These are phyloP conservation scores for Spilosoma lubricipeda DNA, from an alignment of 2,888 invertebrate species.

Conservation along the genomic window DNA sequence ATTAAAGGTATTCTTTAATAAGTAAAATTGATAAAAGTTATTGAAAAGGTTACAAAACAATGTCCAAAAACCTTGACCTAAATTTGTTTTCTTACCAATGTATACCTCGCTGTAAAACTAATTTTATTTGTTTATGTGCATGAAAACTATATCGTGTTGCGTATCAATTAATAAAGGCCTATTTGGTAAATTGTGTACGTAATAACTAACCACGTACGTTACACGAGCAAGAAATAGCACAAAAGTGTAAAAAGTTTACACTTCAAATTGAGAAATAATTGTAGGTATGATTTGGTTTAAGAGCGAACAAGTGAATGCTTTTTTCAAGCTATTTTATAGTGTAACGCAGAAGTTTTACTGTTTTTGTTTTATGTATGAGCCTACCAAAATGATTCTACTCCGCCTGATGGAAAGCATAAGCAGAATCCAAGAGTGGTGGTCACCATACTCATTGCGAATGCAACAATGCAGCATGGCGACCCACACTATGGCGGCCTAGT, in stretches of 20 bases:
- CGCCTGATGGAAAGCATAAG: too few species aligned
- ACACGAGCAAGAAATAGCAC: neutral
- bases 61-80: constrained; percentile 1
- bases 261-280: neutral
- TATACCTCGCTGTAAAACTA: neutral
- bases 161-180: constrained; percentile 10
- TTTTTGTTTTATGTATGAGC: too few species aligned
- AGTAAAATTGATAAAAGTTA: too few species aligned
- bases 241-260: neutral
- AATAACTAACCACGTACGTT: neutral
- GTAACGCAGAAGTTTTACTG: neutral
- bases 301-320: neutral
- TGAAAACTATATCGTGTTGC: constrained; percentile 8
- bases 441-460: too few species aligned
- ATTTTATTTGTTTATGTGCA: constrained; percentile 15
- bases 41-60: neutral
- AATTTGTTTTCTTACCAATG: neutral
- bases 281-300: neutral
- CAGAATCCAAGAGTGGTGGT: too few species aligned
- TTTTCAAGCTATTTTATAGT: neutral
- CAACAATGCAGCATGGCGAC: too few species aligned
- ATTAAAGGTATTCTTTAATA: too few species aligned
- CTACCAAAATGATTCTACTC: too few species aligned
- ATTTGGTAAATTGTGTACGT: constrained; percentile 5
- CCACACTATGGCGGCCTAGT: too few species aligned